Evolutionary conservation across 2,113 vertebrate species (phyloP).

Genomic region (Megaceryle maxima): DNA sequence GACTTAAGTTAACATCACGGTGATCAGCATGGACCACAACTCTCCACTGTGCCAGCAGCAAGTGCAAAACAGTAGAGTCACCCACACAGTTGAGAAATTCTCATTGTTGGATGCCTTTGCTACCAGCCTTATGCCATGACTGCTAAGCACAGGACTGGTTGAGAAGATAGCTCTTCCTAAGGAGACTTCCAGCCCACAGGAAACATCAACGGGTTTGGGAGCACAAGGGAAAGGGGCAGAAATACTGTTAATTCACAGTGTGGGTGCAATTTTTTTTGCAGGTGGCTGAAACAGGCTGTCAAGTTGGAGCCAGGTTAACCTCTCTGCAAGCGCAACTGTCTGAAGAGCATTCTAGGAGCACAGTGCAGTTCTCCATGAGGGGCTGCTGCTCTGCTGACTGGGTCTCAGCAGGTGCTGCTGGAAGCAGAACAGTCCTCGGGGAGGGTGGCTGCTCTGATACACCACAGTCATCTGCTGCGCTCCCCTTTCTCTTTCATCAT

Average conservation of each 20-base stretch:
- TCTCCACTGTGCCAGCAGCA: neutral
- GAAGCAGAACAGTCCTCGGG: neutral
- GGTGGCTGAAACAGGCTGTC: neutral
- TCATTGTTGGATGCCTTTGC: neutral
- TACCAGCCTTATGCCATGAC: neutral
- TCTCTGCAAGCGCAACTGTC: neutral
- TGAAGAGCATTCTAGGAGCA: neutral
- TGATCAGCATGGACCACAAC: neutral
- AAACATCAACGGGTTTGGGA: rapidly evolving
- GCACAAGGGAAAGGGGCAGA: neutral
- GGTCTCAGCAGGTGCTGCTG: neutral
- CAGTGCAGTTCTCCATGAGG: neutral
- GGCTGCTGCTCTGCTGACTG: neutral
- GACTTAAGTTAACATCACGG: neutral
- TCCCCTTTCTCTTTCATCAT: neutral
- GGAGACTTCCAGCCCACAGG: neutral
- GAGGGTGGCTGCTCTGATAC: neutral
- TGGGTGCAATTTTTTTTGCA: neutral
- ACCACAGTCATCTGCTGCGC: neutral
- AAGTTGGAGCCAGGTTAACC: neutral
- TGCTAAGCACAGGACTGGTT: neutral
- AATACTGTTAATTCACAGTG: neutral
- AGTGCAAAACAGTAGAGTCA: neutral
- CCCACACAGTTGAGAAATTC: neutral
- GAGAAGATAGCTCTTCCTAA: neutral